A percentile compares a stretch with the other conserved stretches of the same genome.
These are phyloP conservation scores for Drosophila burlai DNA, from an alignment of 1,140 invertebrate genomes.

Conservation along the genomic window DNA sequence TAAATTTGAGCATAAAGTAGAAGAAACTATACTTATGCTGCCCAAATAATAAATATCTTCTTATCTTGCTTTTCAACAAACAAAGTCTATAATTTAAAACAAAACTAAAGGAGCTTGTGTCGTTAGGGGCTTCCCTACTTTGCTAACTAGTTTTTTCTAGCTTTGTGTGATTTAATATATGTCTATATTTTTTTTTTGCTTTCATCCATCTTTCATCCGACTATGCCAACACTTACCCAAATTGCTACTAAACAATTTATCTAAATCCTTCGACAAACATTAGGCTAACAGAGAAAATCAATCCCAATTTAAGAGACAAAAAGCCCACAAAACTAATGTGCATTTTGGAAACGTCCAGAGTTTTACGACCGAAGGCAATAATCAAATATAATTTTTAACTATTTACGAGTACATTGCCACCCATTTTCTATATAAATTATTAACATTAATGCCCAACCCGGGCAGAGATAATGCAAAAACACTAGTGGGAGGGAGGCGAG, in stretches of 20 bases:
- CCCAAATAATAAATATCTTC: not conserved
- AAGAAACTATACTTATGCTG: not conserved
- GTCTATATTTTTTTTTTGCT: not conserved
- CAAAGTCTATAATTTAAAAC: not conserved
- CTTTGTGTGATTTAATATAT: not conserved
- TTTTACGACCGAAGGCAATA: slow-evolving; percentile 43
- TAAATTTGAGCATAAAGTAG: not conserved
- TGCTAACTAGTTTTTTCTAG: not conserved
- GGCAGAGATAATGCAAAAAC: slow-evolving; percentile 30
- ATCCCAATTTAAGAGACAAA: slow-evolving; percentile 42
- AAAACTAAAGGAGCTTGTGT: too few species aligned
- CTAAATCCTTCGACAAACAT: slow-evolving; percentile 52
- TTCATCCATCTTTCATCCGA: not conserved
- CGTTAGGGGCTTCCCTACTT: not conserved
- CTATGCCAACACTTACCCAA: slow-evolving; percentile 62
- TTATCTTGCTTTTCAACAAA: not conserved
- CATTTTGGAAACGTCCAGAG: not conserved
- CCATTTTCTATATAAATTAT: slow-evolving; percentile 73
- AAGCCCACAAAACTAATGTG: slow-evolving; percentile 10
- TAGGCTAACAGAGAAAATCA: slow-evolving; percentile 54
- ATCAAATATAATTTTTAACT: slow-evolving; percentile 82
- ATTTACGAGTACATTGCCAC: slow-evolving; percentile 71
- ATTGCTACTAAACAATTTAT: slow-evolving; percentile 77
- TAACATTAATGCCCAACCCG: slow-evolving; percentile 71
- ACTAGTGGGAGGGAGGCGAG: slow-evolving; percentile 32